A percentile compares a stretch with the other conserved stretches of the same genome.
Conservation (phyloP, 2,113 vertebrate genomes). For the Calyptomena viridis region DNA sequence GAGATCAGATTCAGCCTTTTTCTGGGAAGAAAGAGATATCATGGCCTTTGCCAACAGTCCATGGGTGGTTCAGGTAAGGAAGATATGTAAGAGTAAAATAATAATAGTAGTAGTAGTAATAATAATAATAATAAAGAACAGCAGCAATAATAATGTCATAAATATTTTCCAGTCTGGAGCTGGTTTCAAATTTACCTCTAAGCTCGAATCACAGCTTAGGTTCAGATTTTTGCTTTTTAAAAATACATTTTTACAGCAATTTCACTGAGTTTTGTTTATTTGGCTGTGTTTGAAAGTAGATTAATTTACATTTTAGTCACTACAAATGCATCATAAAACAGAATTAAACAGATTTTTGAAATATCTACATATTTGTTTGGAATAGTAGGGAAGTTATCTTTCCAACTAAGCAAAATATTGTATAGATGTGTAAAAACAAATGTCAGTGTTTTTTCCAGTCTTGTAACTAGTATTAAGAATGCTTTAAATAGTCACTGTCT, state of each 20-base stretch:
- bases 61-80: slow-evolving; percentile 95
- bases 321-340: not conserved
- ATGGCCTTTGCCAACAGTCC: slow-evolving; percentile 98
- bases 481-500: not conserved
- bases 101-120: not conserved
- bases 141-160: not conserved
- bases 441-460: not conserved
- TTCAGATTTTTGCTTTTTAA: not conserved
- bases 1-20: slow-evolving; percentile 98
- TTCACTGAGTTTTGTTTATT: not conserved
- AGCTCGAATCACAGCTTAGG: not conserved
- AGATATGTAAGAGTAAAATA: not conserved
- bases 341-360: not conserved
- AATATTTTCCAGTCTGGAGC: not conserved
- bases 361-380: not conserved
- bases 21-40: slow-evolving; percentile 99
- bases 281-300: not conserved
- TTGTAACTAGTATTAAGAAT: not conserved
- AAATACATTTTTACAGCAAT: not conserved
- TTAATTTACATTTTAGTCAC: not conserved
- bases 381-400: not conserved
- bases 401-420: not conserved
- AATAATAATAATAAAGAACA: not conserved
- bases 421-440: not conserved
- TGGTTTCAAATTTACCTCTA: not conserved